These are phyloP conservation scores for Ahaetulla prasina DNA, from an alignment of 2,113 vertebrate species.

Conservation along the genomic window DNA sequence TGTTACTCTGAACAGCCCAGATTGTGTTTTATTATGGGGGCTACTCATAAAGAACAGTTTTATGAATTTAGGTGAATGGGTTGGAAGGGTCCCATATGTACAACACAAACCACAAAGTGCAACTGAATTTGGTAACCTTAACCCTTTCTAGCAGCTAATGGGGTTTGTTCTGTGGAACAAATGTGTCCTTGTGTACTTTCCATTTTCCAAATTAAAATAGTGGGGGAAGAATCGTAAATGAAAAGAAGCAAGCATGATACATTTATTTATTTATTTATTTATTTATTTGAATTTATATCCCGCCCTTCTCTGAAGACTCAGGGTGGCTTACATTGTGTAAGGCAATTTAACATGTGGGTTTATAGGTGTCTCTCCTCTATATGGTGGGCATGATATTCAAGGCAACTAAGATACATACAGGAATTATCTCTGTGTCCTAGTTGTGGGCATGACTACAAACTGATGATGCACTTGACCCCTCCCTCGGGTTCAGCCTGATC, in stretches of 20 bases:
- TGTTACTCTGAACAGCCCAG: neutral
- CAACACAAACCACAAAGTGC: neutral
- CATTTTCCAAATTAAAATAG: neutral
- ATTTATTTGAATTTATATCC: too few relatives aligned
- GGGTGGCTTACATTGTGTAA: too few relatives aligned
- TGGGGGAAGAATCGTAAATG: neutral
- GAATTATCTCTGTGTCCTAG: neutral
- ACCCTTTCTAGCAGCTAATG: neutral
- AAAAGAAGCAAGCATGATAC: neutral
- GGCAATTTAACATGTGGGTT: too few relatives aligned
- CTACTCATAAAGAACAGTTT: neutral
- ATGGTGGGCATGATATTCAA: neutral
- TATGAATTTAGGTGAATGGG: neutral
- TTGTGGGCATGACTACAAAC: neutral
- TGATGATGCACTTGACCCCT: neutral
- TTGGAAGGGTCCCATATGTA: neutral
- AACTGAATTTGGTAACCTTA: neutral
- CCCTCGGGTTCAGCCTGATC: neutral
- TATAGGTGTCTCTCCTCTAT: neutral
- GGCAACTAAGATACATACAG: neutral
- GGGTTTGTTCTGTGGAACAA: neutral
- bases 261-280: too few relatives aligned
- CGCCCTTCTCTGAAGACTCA: too few relatives aligned
- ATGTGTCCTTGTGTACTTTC: neutral
- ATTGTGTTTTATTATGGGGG: neutral